Conservation (phyloP, 2,113 vertebrate species). For the Malurus melanocephalus region DNA sequence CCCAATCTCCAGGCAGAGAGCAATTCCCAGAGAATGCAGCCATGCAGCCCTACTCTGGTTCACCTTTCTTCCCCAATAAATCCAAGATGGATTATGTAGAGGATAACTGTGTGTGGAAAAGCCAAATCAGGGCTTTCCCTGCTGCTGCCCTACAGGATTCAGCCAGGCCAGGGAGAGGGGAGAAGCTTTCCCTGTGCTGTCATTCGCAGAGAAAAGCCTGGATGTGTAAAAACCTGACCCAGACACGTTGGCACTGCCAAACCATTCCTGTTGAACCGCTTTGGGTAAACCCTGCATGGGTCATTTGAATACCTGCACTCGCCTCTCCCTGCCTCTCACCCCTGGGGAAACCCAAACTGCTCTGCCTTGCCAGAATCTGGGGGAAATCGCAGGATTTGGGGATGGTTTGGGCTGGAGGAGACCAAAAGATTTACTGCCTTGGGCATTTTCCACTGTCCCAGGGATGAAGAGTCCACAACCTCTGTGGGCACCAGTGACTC, state of each 20-base stretch:
- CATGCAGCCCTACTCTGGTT: not conserved
- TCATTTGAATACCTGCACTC: not conserved
- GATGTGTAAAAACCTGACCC: not conserved
- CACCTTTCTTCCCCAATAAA: conserved; percentile 13
- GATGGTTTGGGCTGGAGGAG: not conserved
- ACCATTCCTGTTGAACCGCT: not conserved
- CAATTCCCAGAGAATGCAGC: not conserved
- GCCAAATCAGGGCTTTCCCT: not conserved
- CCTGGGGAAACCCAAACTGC: not conserved
- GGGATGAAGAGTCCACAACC: not conserved
- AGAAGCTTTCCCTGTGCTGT: not conserved
- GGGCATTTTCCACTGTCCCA: not conserved
- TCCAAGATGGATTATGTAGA: not conserved
- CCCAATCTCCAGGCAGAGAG: not conserved
- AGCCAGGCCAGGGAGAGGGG: not conserved
- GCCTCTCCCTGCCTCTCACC: not conserved
- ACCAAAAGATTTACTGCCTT: too few species aligned
- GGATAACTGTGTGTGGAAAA: not conserved
- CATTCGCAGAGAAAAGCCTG: not conserved
- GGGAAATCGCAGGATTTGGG: accelerated
- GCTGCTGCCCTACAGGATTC: not conserved
- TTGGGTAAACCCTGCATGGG: not conserved
- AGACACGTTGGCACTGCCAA: not conserved
- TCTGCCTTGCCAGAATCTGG: not conserved
- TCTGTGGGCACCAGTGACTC: not conserved